Evolutionary conservation across 2,113 vertebrate species (phyloP).

Genomic region (Hippoglossus stenolepis): DNA sequence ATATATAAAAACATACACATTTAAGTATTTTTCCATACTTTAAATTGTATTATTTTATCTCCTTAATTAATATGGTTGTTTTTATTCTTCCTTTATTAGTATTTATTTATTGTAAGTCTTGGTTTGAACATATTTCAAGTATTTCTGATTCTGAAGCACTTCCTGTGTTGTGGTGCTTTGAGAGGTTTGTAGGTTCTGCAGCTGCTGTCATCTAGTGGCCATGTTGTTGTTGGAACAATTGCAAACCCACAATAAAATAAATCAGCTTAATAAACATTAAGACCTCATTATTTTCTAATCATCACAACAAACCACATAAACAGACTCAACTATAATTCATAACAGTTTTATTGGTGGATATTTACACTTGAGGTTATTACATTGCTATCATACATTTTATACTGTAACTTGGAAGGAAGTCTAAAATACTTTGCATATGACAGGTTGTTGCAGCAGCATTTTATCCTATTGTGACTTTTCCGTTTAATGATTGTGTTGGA

Average conservation of each 20-base stretch:
- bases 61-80: no score
- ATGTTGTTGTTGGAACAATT: not conserved
- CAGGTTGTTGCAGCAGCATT: constrained; percentile 66
- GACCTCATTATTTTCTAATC: not conserved
- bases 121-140: no score
- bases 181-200: no score
- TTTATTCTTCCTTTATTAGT: no score
- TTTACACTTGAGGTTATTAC: constrained; percentile 77
- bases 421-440: constrained; percentile 79
- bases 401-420: constrained; percentile 63
- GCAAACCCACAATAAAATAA: not conserved
- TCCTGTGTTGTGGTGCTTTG: no score
- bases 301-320: constrained; percentile 5
- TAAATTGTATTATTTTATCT: no score
- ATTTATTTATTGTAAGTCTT: no score
- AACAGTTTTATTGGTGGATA: constrained; percentile 76
- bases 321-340: not conserved
- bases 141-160: no score
- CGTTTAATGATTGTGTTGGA: constrained; percentile 77
- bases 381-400: constrained; percentile 69
- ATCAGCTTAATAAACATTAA: no score
- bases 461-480: constrained; percentile 44
- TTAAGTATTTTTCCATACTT: no score
- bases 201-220: constrained; percentile 25
- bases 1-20: no score